Percentiles rank a stretch among this genome's conserved stretches.
Evolutionary conservation across 1,140 invertebrate genomes (phyloP).

Genomic region (Drosophila sulfurigaster): DNA sequence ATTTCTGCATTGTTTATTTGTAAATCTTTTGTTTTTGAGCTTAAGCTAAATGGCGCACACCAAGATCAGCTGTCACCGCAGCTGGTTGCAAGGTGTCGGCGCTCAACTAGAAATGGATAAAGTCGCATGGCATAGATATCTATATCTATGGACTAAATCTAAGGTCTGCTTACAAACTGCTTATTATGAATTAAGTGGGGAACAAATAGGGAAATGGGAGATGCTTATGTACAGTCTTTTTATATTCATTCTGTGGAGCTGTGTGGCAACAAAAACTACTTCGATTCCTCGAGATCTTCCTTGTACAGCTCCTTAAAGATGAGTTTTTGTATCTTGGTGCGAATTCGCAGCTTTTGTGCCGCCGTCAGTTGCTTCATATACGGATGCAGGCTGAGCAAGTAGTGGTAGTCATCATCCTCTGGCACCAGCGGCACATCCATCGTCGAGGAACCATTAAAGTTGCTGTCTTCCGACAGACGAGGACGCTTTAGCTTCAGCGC

Average conservation of each 20-base stretch:
- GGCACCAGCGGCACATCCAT: conserved; percentile 77
- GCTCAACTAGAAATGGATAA: conserved; percentile 80
- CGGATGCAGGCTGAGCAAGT: conserved; percentile 81
- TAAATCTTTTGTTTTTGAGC: conserved; percentile 57
- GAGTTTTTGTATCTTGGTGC: conserved; percentile 84
- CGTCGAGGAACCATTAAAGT: conserved; percentile 82
- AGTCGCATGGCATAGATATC: conserved; percentile 74
- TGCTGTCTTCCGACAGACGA: conserved; percentile 79
- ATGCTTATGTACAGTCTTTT: conserved; percentile 75
- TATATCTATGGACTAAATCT: conserved; percentile 51
- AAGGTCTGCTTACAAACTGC: conserved; percentile 53
- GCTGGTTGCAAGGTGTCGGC: conserved; percentile 36
- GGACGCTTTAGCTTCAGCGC: conserved; percentile 78
- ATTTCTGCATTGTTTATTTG: conserved; percentile 48
- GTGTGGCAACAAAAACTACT: conserved; percentile 54
- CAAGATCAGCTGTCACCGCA: conserved; percentile 21
- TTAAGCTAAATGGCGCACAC: conserved; percentile 72
- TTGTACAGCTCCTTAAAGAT: conserved; percentile 85
- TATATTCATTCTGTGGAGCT: conserved; percentile 34
- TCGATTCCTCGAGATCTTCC: conserved; percentile 82
- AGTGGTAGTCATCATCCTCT: conserved; percentile 84
- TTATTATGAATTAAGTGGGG: conserved; percentile 9
- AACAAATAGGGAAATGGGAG: not conserved
- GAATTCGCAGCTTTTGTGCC: conserved; percentile 80
- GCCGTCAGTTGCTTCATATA: conserved; percentile 83